Percentiles rank a stretch among this genome's conserved stretches.
phyloP scores from a whole-genome alignment of 2,888 invertebrate genomes.

The Lymantria dispar region DNA sequence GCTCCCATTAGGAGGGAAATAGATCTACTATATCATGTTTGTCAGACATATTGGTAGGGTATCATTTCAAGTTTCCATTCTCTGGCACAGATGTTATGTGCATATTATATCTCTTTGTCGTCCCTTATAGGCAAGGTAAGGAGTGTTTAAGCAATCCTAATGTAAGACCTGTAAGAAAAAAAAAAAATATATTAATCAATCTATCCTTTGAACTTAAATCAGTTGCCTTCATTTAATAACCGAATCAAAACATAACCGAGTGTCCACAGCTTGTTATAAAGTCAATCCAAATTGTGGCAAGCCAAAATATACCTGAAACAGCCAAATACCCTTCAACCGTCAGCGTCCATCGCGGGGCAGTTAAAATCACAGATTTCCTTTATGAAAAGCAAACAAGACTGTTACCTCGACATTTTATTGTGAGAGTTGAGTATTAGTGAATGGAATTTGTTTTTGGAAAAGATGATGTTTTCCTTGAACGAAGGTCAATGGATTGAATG shows the following conservation, averaged over 20 bases:
- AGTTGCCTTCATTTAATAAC: slow-evolving; percentile 3
- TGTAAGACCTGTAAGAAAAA: too few species aligned
- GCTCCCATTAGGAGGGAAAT: too few species aligned
- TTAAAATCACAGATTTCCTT: slow-evolving; percentile 57
- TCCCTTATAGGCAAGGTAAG: too few species aligned
- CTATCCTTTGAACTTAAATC: neutral
- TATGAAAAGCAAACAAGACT: slow-evolving; percentile 54
- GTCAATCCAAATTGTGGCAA: slow-evolving; percentile 21
- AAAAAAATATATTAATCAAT: too few species aligned
- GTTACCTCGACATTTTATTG: slow-evolving; percentile 10
- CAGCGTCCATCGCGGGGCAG: slow-evolving; percentile 24
- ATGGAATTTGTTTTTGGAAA: slow-evolving; percentile 3
- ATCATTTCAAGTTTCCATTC: too few species aligned
- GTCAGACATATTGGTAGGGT: too few species aligned
- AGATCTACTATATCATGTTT: too few species aligned
- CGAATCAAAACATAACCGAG: slow-evolving; percentile 28
- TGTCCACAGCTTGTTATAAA: slow-evolving; percentile 26
- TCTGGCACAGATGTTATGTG: too few species aligned
- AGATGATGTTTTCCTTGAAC: neutral
- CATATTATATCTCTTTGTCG: too few species aligned
- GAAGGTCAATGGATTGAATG: neutral
- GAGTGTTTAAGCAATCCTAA: too few species aligned
- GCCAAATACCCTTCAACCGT: slow-evolving; percentile 10
- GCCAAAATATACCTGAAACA: slow-evolving; percentile 22
- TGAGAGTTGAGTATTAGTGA: slow-evolving; percentile 2